phyloP scores from a whole-genome alignment of 2,113 vertebrate species.

The Halcyon senegalensis region DNA sequence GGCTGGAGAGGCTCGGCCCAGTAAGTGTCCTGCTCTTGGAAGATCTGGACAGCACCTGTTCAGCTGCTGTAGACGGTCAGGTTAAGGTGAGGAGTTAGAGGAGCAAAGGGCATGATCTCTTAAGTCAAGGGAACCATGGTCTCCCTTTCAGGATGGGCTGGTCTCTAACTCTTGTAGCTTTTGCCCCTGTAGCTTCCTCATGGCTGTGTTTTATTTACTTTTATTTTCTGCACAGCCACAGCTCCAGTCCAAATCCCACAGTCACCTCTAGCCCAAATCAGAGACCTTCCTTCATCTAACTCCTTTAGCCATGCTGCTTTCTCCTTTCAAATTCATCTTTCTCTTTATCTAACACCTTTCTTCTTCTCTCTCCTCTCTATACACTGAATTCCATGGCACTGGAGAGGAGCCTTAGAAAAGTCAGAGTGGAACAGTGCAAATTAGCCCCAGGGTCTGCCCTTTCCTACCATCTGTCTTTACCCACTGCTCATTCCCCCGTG shows the following conservation, averaged over 20 bases:
- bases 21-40: not conserved
- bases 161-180: not conserved
- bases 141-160: not conserved
- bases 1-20: not conserved
- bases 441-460: not conserved
- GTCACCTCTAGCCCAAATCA: not conserved
- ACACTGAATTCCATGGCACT: not conserved
- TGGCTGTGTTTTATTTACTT: not conserved
- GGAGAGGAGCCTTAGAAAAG: not conserved
- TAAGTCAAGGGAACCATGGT: not conserved
- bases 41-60: not conserved
- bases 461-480: constrained; percentile 12
- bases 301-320: not conserved
- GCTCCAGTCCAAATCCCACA: not conserved
- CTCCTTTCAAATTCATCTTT: not conserved
- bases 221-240: not conserved
- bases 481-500: not conserved
- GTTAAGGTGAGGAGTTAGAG: not conserved
- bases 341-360: not conserved
- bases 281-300: not conserved
- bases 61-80: not conserved
- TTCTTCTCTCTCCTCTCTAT: not conserved
- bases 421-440: not conserved
- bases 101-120: not conserved
- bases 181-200: not conserved